Evolutionary conservation across 2,113 vertebrate genomes (phyloP), one percentile per base, ranked within the genome.

Genomic region (Etheostoma spectabile): DNA sequence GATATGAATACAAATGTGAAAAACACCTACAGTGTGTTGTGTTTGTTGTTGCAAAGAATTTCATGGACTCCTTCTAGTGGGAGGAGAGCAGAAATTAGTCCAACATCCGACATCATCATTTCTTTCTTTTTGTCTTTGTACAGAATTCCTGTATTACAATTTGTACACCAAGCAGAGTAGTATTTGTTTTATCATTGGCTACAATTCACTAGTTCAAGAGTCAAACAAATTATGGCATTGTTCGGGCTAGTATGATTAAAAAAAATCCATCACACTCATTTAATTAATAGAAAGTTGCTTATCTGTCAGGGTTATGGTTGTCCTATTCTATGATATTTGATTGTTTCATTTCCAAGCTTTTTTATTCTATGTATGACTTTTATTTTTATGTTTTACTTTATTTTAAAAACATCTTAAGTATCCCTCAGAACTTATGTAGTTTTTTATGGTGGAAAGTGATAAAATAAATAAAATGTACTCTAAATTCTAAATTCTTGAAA

Each of bases 31-130:
- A 0, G 1, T 1, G 33, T 45, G 22, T 74, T 69, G 8, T 38
- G 19, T 72, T 42, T 86, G 57, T 48, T 67, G 33, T 68, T 38
- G 77, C 62, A n/a, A n/a, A 27, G 30, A 24, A 11, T 69, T 65
- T 79, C 3, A 1, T 6, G 24, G 27, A 30, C 62, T 56, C 33
- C 18, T 76, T n/a, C 15, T 2, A 33, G 13, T n/a, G 13, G 22
- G 53, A 45, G 16, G 38, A 57, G 21, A 57, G 12, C 33, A 13
- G 15, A 56, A n/a, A 24, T 19, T 52, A 33, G 15, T 18, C 67
- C 51, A 22, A 65, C 62, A 48, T 3, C 4, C 30, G 4, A 30
- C 10, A 8, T 33, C 21, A 21, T 53, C 0, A 6, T 51, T 16
- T 48, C 5, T 51, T 51, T 24, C 8, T 49, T 48, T 16, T 6